These are phyloP conservation scores for Oncorhynchus kisutch DNA, from an alignment of 2,113 vertebrate species.

Conservation along the genomic window DNA sequence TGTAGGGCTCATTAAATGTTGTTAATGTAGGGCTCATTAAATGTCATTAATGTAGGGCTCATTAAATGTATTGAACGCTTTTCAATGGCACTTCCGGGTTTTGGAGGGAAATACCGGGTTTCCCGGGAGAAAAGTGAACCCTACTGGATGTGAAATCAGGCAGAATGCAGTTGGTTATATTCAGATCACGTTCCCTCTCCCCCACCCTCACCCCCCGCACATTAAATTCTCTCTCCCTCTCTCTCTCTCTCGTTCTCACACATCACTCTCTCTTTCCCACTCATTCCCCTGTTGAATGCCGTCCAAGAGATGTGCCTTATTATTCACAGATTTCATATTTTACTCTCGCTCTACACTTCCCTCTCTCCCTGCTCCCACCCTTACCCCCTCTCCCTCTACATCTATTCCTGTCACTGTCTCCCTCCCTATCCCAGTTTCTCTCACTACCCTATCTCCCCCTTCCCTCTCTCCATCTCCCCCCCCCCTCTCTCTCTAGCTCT, in stretches of 20 bases:
- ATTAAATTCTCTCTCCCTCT: neutral
- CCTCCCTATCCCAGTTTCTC: neutral
- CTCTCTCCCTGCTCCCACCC: conserved; percentile 16
- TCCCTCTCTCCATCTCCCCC: neutral
- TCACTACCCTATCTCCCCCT: neutral
- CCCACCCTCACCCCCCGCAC: conserved; percentile 19
- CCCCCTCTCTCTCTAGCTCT: neutral
- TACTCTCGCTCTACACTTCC: neutral
- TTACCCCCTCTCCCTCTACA: conserved; percentile 7
- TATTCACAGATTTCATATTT: too few relatives aligned
- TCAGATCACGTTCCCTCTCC: conserved; percentile 18
- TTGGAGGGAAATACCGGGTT: too few relatives aligned
- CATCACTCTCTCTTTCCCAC: neutral
- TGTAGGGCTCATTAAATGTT: too few relatives aligned
- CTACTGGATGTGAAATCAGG: too few relatives aligned
- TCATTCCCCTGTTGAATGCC: too few relatives aligned
- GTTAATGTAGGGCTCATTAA: too few relatives aligned
- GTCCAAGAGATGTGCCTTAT: too few relatives aligned
- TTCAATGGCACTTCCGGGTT: too few relatives aligned
- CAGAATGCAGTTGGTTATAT: too few relatives aligned
- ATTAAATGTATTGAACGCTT: too few relatives aligned
- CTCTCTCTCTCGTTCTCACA: neutral
- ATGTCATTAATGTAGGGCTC: too few relatives aligned
- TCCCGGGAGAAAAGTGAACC: too few relatives aligned
- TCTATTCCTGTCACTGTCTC: neutral